phyloP scores from a whole-genome alignment of 2,797 vertebrate species.

The Percopsis omiscomaycus region DNA sequence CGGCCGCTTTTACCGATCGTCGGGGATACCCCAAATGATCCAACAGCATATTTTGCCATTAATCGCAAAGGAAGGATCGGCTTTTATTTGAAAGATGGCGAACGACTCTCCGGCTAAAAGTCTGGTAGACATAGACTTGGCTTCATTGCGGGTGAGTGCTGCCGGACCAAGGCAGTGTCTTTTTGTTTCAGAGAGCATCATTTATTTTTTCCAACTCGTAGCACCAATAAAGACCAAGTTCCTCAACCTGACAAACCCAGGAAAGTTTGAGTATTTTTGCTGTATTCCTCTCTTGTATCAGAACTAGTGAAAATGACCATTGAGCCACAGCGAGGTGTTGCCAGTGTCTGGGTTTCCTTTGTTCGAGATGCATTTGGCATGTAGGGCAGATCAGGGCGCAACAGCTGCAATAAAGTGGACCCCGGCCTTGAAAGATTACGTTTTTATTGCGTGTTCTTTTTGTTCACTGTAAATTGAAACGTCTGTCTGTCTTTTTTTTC shows the following conservation, averaged over 20 bases:
- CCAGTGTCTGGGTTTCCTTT: constrained; percentile 84
- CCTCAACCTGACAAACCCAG: fast-evolving
- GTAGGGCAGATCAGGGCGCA: constrained; percentile 79
- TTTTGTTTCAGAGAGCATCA: neutral
- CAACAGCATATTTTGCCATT: constrained; percentile 34
- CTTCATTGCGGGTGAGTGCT: constrained; percentile 90
- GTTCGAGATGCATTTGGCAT: constrained; percentile 85
- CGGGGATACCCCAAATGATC: constrained; percentile 61
- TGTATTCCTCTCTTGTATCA: neutral
- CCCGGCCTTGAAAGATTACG: neutral
- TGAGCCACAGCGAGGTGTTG: constrained; percentile 69
- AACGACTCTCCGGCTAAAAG: constrained; percentile 98
- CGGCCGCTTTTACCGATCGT: neutral
- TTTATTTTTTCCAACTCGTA: neutral
- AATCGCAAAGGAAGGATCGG: constrained; percentile 49
- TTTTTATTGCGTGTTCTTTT: neutral
- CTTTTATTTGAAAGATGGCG: constrained; percentile 87
- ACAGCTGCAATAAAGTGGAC: constrained; percentile 79
- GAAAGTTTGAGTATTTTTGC: constrained; percentile 4
- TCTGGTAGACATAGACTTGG: constrained; percentile 96
- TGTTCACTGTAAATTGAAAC: constrained; percentile 1
- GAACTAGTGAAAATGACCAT: constrained; percentile 57
- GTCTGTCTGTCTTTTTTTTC: constrained; percentile 23
- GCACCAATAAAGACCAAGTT: neutral
- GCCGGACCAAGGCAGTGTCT: constrained; percentile 33